Evolutionary conservation across 2,888 invertebrate genomes (phyloP), one percentile per base, ranked within the genome.

Genomic region (Plebejus anna): DNA sequence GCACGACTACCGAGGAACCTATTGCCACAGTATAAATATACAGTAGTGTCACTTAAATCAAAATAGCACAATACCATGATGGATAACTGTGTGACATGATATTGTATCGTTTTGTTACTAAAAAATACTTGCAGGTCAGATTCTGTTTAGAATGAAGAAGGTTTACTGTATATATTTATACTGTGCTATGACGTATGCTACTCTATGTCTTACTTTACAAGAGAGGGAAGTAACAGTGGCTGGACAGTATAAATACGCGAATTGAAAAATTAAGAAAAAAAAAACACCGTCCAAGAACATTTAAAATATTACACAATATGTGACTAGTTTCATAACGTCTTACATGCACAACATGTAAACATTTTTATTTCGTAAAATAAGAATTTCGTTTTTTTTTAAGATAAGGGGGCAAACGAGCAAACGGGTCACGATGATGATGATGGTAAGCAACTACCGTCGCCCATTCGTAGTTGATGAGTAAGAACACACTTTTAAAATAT

Each of bases 1-100:
- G 86, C 83, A 88, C 87, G 86, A 81, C 78, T 85, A 81, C 81
- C 83, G 89, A 89, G 89, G 88, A 90, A 90, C 90, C 89, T 90
- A 85, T 59, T 13, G 22, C n/a, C 55, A 55, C 55, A 55, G 59
- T 59, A 59, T 59, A 22, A 55, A 55, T 55, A 55, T 55, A 55
- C 16, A 55, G 55, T 55, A 59, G 22, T 16, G 6, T n/a, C 7
- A 59, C 59, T 55, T 47, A 47, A 47, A 47, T 47, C 2, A 9
- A 47, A 47, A 47, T 47, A 3, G 47, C 2, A 9, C 9, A 2
- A 2, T 9, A 9, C 47, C 9, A 0, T 0, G 2, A 9, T 9
- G 3, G 9, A 55, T 16, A 55, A 13, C 13, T 4, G 4, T 16
- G 16, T 13, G 16, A 55, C 16, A 55, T 55, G 55, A 55, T 16